A percentile compares a stretch with the other conserved stretches of the same genome.
These are phyloP conservation scores for Eupristina koningsbergeri DNA, from an alignment of 1,140 invertebrate species.

Conservation along the genomic window DNA sequence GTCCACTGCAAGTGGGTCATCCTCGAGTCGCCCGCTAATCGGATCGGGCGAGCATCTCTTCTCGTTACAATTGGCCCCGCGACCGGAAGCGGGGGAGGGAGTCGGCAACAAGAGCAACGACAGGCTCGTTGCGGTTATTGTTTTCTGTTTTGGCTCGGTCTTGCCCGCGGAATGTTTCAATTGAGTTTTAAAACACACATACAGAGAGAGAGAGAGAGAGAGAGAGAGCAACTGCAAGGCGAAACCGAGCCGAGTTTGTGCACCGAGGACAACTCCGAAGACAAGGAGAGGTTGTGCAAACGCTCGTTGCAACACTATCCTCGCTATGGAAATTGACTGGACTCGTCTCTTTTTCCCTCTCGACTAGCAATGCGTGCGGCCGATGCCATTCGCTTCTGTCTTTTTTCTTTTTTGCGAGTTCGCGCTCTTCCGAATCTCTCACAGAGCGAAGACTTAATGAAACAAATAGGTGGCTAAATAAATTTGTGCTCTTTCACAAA, in stretches of 20 bases:
- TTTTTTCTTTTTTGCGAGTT: too few species aligned
- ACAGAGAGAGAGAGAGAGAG: constrained; percentile 7
- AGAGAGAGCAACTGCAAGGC: neutral
- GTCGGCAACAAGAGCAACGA: neutral
- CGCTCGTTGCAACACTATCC: constrained; percentile 43
- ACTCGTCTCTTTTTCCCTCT: constrained; percentile 31
- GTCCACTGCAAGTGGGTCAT: too few species aligned
- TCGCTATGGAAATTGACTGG: constrained; percentile 47
- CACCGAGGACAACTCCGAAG: constrained; percentile 34
- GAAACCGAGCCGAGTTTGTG: constrained; percentile 7
- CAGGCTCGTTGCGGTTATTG: neutral
- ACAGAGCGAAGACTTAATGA: too few species aligned
- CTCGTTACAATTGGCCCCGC: too few species aligned
- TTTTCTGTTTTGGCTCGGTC: neutral
- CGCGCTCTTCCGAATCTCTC: too few species aligned
- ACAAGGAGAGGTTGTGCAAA: constrained; percentile 45
- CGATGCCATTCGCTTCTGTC: too few species aligned
- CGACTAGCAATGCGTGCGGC: too few species aligned
- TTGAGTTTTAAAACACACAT: neutral
- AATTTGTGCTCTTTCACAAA: neutral
- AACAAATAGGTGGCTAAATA: too few species aligned
- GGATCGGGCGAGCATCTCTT: too few species aligned
- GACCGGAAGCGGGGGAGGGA: neutral
- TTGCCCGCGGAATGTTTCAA: constrained; percentile 19
- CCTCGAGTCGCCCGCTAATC: too few species aligned